Evolutionary conservation across 2,888 invertebrate genomes (phyloP), one percentile per base, ranked within the genome.

Genomic region (Ophioninae sp.): DNA sequence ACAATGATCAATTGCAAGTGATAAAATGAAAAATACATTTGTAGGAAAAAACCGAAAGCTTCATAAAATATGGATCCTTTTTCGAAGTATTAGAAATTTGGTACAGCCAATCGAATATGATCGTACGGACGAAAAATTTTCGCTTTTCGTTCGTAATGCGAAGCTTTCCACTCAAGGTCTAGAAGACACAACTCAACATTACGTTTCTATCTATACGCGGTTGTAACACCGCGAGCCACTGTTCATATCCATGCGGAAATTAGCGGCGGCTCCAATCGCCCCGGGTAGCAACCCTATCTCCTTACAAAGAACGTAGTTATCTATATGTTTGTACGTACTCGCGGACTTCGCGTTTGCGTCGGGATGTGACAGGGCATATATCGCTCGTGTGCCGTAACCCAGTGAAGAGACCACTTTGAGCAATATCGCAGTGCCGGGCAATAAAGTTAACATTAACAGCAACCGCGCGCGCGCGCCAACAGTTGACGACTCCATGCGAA

Each of bases 381-480:
- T 69, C 44, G 39, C 56, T 64, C 44, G 50, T 64, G 78, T 30
- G 69, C 73, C 30, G 73, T 79, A 79, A 70, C 68, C 82, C 50
- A 64, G 74, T 57, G 74, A 82, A 67, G 67, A 79, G 79, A 74
- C 50, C 75, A 61, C 67, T 50, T 3, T 57, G 37, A 65, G 72
- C 75, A 76, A 83, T 79, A 83, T 79, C 72, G 75, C 56, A 79
- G 75, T 79, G 82, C 75, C 50, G 61, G 61, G 75, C 82, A 79
- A 79, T 83, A 83, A 83, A 83, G 79, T 83, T 79, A 75, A 83
- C 82, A 83, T 83, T 83, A 83, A 83, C 79, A 76, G 79, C 82
- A 75, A 79, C 79, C 59, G 82, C 61, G 79, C 50, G 44, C 44
- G 50, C 13, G 50, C 50, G 50, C 13, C 50, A 17, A 67, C 61